Conservation (phyloP, 2,113 vertebrate genomes). For the Empidonax alnorum region DNA sequence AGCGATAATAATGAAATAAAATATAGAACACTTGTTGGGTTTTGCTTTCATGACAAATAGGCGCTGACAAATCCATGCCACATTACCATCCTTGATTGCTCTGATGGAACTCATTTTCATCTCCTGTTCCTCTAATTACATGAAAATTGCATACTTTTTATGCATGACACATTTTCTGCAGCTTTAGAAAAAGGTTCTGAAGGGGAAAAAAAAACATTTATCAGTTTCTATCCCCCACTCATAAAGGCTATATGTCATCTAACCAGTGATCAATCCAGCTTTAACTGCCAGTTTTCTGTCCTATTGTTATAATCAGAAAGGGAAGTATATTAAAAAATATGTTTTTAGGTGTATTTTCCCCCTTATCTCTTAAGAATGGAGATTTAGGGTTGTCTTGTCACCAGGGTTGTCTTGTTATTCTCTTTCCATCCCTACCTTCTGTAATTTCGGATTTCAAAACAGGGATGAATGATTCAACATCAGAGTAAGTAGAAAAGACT, state of each 20-base stretch:
- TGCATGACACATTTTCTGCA: constrained; percentile 81
- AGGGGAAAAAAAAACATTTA: constrained; percentile 68
- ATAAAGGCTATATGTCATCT: constrained; percentile 71
- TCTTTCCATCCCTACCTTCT: neutral
- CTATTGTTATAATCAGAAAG: constrained; percentile 70
- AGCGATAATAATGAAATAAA: constrained; percentile 68
- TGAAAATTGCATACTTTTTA: constrained; percentile 84
- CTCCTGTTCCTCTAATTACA: constrained; percentile 84
- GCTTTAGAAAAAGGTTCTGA: constrained; percentile 80
- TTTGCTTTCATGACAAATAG: constrained; percentile 80
- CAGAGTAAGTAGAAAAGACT: neutral
- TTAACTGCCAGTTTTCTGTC: constrained; percentile 70
- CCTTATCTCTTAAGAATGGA: constrained; percentile 6
- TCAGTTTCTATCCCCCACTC: constrained; percentile 68
- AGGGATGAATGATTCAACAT: neutral
- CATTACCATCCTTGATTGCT: constrained; percentile 84
- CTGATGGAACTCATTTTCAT: constrained; percentile 84
- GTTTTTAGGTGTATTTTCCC: neutral
- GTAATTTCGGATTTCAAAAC: constrained; percentile 19
- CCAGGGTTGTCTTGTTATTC: neutral
- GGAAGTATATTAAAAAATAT: constrained; percentile 48
- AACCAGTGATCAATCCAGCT: constrained; percentile 65
- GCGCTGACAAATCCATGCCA: constrained; percentile 78
- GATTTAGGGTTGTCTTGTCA: constrained; percentile 43
- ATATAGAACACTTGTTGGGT: constrained; percentile 71